Conservation (phyloP, 2,888 invertebrate species). For the Dendrolimus pini region DNA sequence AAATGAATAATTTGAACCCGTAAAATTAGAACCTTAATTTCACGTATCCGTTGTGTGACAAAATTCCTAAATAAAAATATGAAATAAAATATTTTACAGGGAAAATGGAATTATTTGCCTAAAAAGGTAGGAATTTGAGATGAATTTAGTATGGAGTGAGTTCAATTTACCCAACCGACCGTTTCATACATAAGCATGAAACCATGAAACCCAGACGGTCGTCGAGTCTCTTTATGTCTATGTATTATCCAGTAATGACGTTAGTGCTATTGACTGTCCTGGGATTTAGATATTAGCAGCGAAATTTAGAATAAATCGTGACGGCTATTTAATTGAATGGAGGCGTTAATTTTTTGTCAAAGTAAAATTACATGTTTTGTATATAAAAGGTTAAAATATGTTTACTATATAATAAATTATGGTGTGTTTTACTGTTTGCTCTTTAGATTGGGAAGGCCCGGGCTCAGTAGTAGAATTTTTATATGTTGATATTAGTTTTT, state of each 20-base stretch:
- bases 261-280: background rate
- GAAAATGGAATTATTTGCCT: constrained; percentile 28
- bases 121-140: constrained; percentile 33
- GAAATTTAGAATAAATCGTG: background rate
- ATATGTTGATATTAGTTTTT: too few species aligned
- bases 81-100: constrained; percentile 20
- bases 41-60: too few species aligned
- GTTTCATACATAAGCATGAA: constrained; percentile 50
- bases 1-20: too few species aligned
- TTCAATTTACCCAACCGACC: constrained; percentile 29
- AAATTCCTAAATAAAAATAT: constrained; percentile 4
- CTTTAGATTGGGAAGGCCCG: too few species aligned
- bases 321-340: background rate
- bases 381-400: background rate
- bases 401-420: too few species aligned
- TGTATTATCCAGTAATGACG: background rate
- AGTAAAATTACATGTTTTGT: background rate
- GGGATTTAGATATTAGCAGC: background rate
- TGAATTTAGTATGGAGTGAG: constrained; percentile 35
- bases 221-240: background rate
- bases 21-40: too few species aligned
- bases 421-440: too few species aligned
- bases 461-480: too few species aligned
- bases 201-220: constrained; percentile 22
- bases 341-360: background rate